These are phyloP conservation scores for Sinocyclocheilus grahami DNA, from an alignment of 2,113 vertebrate species.

Conservation along the genomic window DNA sequence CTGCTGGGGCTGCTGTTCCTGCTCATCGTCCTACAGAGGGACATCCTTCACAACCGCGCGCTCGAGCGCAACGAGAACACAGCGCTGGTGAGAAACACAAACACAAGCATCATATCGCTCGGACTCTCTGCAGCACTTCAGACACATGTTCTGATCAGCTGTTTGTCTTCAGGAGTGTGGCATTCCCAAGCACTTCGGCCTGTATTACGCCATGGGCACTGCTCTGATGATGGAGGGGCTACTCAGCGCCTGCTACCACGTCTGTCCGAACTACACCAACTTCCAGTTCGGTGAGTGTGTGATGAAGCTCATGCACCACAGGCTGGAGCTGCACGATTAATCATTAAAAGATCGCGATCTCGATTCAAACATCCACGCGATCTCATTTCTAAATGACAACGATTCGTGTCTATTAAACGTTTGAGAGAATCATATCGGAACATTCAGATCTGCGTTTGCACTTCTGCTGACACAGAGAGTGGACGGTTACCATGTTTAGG, in stretches of 20 bases:
- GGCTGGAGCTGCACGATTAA: no score
- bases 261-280: slow-evolving; percentile 98
- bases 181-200: slow-evolving; percentile 95
- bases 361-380: no score
- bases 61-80: slow-evolving; percentile 79
- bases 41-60: slow-evolving; percentile 88
- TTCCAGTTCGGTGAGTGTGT: slow-evolving; percentile 90
- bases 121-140: not conserved
- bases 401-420: no score
- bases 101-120: no score
- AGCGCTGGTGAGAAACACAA: slow-evolving; percentile 78
- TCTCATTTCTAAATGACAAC: no score
- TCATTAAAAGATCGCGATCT: no score
- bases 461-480: no score
- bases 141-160: not conserved
- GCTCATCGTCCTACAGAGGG: slow-evolving; percentile 89
- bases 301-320: not conserved
- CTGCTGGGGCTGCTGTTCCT: slow-evolving; percentile 95
- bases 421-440: no score
- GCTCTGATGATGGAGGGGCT: slow-evolving; percentile 99
- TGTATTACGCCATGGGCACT: slow-evolving; percentile 96
- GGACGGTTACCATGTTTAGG: no score
- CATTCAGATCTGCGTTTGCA: no score
- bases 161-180: slow-evolving; percentile 83
- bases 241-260: slow-evolving; percentile 96